Conservation (phyloP, 2,888 invertebrate genomes). For the Amphipoea lucens region DNA sequence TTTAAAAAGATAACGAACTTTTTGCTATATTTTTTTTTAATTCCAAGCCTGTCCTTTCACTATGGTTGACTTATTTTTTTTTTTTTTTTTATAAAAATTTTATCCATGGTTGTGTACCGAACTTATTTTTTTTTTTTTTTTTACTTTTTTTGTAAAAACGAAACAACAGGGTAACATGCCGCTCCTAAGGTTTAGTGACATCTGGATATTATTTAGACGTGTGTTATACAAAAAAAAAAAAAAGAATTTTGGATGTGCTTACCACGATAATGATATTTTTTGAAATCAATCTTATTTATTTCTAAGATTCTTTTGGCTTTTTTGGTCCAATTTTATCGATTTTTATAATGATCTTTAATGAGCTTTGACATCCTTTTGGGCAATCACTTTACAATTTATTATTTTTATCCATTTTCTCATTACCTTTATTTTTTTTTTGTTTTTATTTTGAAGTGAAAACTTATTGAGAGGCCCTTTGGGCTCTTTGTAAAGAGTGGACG, state of each 20-base stretch:
- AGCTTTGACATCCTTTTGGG: constrained; percentile 56
- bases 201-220: constrained; percentile 65
- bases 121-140: constrained; percentile 13
- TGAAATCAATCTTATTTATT: constrained; percentile 73
- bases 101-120: constrained; percentile 48
- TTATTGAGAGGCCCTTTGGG: too few species aligned
- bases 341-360: constrained; percentile 65
- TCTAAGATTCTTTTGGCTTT: constrained; percentile 69
- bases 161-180: constrained; percentile 76
- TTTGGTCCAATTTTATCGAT: constrained; percentile 73
- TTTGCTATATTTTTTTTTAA: constrained; percentile 32
- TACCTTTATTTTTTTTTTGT: too few species aligned
- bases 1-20: constrained; percentile 30
- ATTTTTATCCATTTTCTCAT: constrained; percentile 40
- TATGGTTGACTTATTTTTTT: constrained; percentile 13
- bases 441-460: background rate
- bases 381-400: constrained; percentile 47
- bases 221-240: constrained; percentile 62
- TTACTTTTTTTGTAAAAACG: constrained; percentile 32
- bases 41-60: constrained; percentile 16
- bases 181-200: constrained; percentile 58
- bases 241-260: constrained; percentile 82
- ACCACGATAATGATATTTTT: constrained; percentile 79
- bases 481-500: too few species aligned
- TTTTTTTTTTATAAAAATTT: background rate